phyloP scores from a whole-genome alignment of 2,113 vertebrate species.

The Equus przewalskii region DNA sequence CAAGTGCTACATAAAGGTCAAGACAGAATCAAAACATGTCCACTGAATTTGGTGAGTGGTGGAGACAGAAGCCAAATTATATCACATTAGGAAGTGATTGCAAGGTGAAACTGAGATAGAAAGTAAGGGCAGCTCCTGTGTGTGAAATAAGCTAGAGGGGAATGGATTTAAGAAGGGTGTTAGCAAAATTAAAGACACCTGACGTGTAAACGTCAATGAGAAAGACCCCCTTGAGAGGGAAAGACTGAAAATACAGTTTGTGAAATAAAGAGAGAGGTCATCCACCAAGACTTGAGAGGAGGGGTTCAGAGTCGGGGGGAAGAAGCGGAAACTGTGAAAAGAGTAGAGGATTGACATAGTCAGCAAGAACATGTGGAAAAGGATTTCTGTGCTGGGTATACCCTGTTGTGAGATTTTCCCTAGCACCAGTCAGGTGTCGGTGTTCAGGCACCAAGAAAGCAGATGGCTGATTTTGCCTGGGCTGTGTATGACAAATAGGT shows the following conservation, averaged over 20 bases:
- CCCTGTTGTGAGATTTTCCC: neutral
- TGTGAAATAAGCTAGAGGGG: neutral
- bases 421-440: neutral
- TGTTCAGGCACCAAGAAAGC: neutral
- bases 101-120: neutral
- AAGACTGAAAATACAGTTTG: neutral
- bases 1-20: neutral
- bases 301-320: neutral
- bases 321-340: neutral
- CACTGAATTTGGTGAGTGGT: neutral
- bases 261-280: neutral
- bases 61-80: neutral
- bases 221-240: neutral
- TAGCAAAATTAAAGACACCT: neutral
- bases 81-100: neutral
- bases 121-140: neutral
- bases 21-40: neutral
- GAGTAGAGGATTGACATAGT: neutral
- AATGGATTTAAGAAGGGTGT: neutral
- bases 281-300: neutral
- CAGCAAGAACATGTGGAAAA: neutral
- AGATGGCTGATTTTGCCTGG: neutral
- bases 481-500: neutral
- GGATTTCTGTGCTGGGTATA: neutral
- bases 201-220: neutral